Evolutionary conservation across 2,797 vertebrate genomes (phyloP).

Genomic region (Leptatherina wallacei): DNA sequence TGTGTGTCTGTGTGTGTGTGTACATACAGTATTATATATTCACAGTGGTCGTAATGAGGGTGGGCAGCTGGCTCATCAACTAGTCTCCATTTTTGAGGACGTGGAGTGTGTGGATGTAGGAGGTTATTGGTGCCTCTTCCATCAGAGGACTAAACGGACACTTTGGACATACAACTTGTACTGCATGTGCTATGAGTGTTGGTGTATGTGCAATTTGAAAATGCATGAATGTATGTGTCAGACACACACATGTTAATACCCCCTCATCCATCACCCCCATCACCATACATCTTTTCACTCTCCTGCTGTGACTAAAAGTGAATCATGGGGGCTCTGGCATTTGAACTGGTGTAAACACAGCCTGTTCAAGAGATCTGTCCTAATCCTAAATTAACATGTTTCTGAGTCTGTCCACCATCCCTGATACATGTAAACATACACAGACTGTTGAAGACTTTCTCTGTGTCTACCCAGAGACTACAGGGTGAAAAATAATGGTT

Average conservation of each 20-base stretch:
- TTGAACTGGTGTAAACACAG: constrained; percentile 78
- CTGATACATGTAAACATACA: constrained; percentile 20
- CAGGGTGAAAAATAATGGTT: constrained; percentile 6
- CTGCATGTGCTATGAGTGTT: background rate
- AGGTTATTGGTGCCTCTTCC: background rate
- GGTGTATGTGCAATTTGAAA: background rate
- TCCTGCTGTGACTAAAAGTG: constrained; percentile 63
- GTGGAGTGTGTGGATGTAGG: constrained; percentile 21
- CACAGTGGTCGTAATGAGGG: constrained; percentile 52
- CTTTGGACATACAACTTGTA: background rate
- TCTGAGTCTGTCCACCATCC: constrained; percentile 33
- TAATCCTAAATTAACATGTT: constrained; percentile 39
- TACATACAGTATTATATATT: constrained; percentile 21
- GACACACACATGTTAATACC: constrained; percentile 18
- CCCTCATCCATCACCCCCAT: constrained; percentile 21
- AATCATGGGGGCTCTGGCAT: constrained; percentile 74
- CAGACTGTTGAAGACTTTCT: constrained; percentile 12
- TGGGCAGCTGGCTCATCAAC: constrained; percentile 54
- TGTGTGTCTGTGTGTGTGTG: background rate
- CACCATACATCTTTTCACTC: constrained; percentile 38
- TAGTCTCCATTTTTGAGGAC: constrained; percentile 36
- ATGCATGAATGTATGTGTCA: constrained; percentile 26
- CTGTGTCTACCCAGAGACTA: constrained; percentile 20
- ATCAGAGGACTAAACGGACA: constrained; percentile 2
- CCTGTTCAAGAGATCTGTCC: constrained; percentile 66